These are phyloP conservation scores for Calyptomena viridis DNA, from an alignment of 2,113 vertebrate species.

Conservation along the genomic window DNA sequence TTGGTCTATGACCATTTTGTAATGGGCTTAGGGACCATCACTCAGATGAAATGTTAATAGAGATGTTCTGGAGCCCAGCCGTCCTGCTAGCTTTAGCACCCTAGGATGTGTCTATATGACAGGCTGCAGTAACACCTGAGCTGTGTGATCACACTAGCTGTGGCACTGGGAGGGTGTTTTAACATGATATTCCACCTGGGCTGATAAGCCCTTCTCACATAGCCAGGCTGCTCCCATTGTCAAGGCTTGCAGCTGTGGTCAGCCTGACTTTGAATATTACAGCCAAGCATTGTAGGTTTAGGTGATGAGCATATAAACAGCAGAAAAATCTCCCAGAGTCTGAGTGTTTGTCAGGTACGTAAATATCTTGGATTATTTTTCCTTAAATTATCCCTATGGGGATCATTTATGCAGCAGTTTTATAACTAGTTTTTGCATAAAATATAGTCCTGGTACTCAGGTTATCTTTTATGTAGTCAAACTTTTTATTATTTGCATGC, in stretches of 20 bases:
- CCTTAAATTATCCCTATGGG: constrained; percentile 29
- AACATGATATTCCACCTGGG: neutral
- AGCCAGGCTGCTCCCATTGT: neutral
- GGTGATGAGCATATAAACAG: neutral
- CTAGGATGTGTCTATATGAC: neutral
- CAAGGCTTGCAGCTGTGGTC: neutral
- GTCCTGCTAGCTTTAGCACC: neutral
- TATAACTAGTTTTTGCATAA: constrained; percentile 59
- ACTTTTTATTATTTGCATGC: constrained; percentile 63
- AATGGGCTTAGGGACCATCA: neutral
- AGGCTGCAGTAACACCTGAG: constrained; percentile 12
- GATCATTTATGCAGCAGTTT: constrained; percentile 50
- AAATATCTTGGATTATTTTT: constrained; percentile 60
- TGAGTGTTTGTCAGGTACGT: constrained; percentile 54
- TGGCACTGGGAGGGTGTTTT: neutral
- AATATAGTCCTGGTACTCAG: constrained; percentile 24
- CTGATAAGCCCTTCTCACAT: neutral
- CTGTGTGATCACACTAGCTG: neutral
- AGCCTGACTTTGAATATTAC: neutral
- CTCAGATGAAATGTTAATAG: neutral
- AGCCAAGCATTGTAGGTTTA: neutral
- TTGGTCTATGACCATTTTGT: neutral
- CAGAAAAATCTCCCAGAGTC: neutral
- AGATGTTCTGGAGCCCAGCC: neutral
- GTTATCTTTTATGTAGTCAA: constrained; percentile 48